Conservation (phyloP, 2,797 vertebrate species). For the Phylloscopus collybita region DNA sequence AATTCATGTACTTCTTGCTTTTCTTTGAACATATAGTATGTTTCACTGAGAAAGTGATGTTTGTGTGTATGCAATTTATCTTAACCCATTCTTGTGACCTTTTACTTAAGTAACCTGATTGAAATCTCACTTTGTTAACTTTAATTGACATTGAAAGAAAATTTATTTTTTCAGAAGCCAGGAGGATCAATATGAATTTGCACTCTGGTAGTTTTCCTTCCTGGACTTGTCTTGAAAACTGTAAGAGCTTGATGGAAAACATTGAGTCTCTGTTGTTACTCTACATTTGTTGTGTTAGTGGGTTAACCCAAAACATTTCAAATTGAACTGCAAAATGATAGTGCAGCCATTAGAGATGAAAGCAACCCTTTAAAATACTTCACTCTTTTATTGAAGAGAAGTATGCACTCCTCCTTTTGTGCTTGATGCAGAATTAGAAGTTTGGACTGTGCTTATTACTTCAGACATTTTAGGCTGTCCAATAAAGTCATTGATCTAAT, state of each 20-base stretch:
- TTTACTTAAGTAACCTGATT: constrained; percentile 42
- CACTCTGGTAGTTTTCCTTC: constrained; percentile 46
- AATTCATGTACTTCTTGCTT: not conserved
- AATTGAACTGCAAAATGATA: constrained; percentile 3
- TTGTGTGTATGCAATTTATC: not conserved
- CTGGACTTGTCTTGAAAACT: not conserved
- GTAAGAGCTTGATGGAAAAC: not conserved
- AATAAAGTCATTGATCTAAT: constrained; percentile 38
- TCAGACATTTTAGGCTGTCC: constrained; percentile 43
- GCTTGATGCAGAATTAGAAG: constrained; percentile 17
- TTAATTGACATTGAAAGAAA: constrained; percentile 64
- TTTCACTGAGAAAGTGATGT: not conserved
- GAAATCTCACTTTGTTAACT: constrained; percentile 61
- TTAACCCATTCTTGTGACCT: constrained; percentile 21
- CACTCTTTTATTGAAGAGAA: not conserved
- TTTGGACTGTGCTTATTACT: constrained; percentile 11
- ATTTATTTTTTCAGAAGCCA: constrained; percentile 28
- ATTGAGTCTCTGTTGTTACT: not conserved
- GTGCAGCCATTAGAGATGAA: not conserved
- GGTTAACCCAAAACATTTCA: not conserved
- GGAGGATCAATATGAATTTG: constrained; percentile 51
- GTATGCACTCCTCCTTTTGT: not conserved
- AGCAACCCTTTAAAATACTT: not conserved
- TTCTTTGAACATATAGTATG: not conserved
- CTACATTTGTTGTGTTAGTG: not conserved